Evolutionary conservation across 1,140 invertebrate species (phyloP).

Genomic region (Caenorhabditis briggsae): DNA sequence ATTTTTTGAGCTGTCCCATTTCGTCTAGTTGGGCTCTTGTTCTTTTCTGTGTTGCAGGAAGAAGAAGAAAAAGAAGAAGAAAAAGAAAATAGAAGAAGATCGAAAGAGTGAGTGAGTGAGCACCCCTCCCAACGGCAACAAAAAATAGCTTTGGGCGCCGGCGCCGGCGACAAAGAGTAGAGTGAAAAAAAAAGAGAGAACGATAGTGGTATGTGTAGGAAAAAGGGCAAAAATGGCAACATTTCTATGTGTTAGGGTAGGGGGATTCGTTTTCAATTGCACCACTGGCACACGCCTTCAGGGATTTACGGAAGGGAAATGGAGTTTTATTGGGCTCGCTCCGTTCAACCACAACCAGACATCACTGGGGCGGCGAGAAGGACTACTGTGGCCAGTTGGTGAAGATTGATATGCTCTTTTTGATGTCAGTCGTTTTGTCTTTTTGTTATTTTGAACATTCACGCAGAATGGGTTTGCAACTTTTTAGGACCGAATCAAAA

Average conservation of each 20-base stretch:
- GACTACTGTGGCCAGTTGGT: conserved; percentile 26
- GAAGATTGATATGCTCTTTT: conserved; percentile 17
- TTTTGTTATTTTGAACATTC: neutral
- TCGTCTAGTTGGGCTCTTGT: conserved; percentile 11
- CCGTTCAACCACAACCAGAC: neutral
- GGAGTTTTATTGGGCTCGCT: neutral
- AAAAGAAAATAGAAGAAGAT: neutral
- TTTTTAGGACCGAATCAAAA: neutral
- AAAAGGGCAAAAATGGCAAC: conserved; percentile 47
- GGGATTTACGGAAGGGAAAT: conserved; percentile 25
- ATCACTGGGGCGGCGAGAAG: neutral
- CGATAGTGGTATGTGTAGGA: conserved; percentile 33
- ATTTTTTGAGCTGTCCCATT: neutral
- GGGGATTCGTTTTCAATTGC: conserved; percentile 49
- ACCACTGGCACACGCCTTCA: conserved; percentile 17
- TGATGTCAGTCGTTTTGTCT: neutral
- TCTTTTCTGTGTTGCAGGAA: conserved; percentile 46
- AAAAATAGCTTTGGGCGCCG: conserved; percentile 37
- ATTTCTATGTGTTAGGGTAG: neutral
- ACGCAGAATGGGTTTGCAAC: neutral
- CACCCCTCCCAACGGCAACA: neutral
- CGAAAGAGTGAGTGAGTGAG: conserved; percentile 43
- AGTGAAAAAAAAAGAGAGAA: conserved; percentile 24
- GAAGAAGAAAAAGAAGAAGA: neutral
- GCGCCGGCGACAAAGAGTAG: conserved; percentile 20